A percentile compares a stretch with the other conserved stretches of the same genome.
These are phyloP conservation scores for Smittia aterrima DNA, from an alignment of 2,888 invertebrate genomes.

Conservation along the genomic window DNA sequence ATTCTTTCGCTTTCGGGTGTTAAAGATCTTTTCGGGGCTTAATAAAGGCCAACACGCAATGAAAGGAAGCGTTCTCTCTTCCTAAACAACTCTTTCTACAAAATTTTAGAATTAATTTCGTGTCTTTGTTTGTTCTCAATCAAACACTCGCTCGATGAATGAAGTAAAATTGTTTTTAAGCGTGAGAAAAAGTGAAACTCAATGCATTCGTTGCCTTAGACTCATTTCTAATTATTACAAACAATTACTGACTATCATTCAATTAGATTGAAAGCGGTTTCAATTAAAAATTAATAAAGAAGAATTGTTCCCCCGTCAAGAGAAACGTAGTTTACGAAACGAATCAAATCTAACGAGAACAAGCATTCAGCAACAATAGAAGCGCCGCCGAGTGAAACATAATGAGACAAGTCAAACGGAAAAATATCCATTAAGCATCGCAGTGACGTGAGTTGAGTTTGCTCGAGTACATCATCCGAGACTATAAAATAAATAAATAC, in stretches of 20 bases:
- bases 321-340: too few species aligned
- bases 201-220: background rate
- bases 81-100: conserved; percentile 2
- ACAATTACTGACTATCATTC: conserved; percentile 5
- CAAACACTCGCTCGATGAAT: background rate
- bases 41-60: conserved; percentile 26
- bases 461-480: too few species aligned
- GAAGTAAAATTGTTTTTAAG: background rate
- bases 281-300: background rate
- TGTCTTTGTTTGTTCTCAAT: conserved; percentile 6
- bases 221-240: background rate
- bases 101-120: background rate
- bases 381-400: background rate
- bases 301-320: too few species aligned
- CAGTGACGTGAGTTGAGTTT: background rate
- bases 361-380: background rate
- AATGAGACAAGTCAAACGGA: conserved; percentile 7
- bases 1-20: conserved; percentile 15
- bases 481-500: conserved; percentile 27
- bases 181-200: conserved; percentile 15
- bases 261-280: background rate
- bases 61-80: background rate
- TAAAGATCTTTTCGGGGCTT: conserved; percentile 33
- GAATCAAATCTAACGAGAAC: too few species aligned
- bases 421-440: conserved; percentile 12